Evolutionary conservation across 1,140 invertebrate species (phyloP), one percentile per base, ranked within the genome.

Genomic region (Leptinotarsa undecemlineata): DNA sequence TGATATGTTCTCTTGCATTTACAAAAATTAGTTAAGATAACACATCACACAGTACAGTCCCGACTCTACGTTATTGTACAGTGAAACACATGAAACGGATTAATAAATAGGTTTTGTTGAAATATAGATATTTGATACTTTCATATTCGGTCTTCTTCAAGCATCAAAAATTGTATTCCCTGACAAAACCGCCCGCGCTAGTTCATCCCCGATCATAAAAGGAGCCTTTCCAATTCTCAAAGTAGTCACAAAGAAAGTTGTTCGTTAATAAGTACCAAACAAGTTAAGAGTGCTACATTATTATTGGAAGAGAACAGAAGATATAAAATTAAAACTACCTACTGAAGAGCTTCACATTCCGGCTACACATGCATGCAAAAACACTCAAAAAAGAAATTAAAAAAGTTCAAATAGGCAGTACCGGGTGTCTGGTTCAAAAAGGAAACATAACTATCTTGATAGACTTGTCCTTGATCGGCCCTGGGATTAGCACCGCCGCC

Each of bases 401-500:
- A 77, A 81, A 74, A 78, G 70, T 77, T 79, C 74, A 78, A 78
- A 80, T 82, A 82, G 81, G 82, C 81, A 81, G 84, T 87, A 86
- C 85, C 88, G 79, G 86, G 88, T 80, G 89, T 87, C 82, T 89
- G 87, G 83, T 90, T 90, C 82, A 91, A 88, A 85, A 91, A 91
- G 76, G 90, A 90, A 82, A 91, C 89, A 83, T 91, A 91, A 85
- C 89, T 91, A 87, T 91, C 90, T 85, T 91, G 90, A 82, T 90
- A 91, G 83, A 88, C 84, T 76, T 84, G 80, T 83, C 84, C 84
- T 81, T 75, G 80, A 85, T 84, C 78, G 77, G 80, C 74, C 78
- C 68, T 81, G 67, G 73, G 70, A 48, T 62, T 70, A 61, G 70
- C 75, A 73, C 74, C 48, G 70, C 73, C 68, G 62, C 77, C 73